Evolutionary conservation across 1,140 invertebrate genomes (phyloP), one percentile per base, ranked within the genome.

Genomic region (Zaprionus lachaisei): DNA sequence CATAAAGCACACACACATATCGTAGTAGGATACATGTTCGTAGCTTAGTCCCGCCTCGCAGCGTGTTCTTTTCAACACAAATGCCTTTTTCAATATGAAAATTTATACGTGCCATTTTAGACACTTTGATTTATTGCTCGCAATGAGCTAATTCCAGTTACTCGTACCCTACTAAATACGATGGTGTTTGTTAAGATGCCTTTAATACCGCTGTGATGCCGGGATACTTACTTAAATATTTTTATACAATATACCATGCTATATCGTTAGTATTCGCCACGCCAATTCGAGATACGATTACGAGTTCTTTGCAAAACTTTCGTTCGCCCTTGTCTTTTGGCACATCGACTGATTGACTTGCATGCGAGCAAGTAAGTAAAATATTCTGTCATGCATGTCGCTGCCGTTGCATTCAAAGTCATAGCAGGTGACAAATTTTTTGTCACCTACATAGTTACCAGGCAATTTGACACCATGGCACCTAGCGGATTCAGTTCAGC

Each of bases 61-160:
- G 72, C 83, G 77, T 86, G 84, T 86, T 87, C 87, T 83, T 86
- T 86, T 80, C 83, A 86, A 72, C 77, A 80, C 83, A 86, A 86
- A 87, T 83, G 80, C 80, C 83, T 86, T 83, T 87, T 83, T 66
- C 79, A 83, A 80, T 87, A 87, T 87, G 83, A 77, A 83, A 87
- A 86, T 86, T 83, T 86, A 86, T 87, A 74, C 74, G 63, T 75
- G 80, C 80, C 80, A 78, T 87, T 86, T 87, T 87, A 83, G 84
- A 83, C 84, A 87, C 80, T 78, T 86, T 86, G 83, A 86, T 87
- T 86, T 86, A 86, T 86, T 66, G 78, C 57, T 57, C 22, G 22
- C 31, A 51, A 61, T 71, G 55, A 73, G 71, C 63, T 73, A 72
- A 82, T 79, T 73, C 51, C 37, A 56, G 55, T 37, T 72, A 31